Conservation (phyloP, 2,797 vertebrate genomes). For the Poecilia gillii region DNA sequence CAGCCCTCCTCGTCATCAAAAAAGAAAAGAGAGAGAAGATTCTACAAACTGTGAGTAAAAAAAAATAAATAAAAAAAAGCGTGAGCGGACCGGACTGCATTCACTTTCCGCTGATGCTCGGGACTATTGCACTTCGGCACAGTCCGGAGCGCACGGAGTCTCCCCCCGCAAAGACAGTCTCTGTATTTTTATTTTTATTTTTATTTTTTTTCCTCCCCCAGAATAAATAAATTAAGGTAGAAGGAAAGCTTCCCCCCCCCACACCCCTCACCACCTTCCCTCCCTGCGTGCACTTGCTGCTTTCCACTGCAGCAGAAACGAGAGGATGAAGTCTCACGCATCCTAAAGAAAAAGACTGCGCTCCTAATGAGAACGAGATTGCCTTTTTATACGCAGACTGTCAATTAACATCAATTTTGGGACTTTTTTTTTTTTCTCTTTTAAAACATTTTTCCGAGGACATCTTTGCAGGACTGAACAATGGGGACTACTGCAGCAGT, state of each 20-base stretch:
- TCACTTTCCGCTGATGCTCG: constrained; percentile 51
- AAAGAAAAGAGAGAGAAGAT: constrained; percentile 30
- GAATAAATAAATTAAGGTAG: constrained; percentile 34
- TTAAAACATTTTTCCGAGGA: constrained; percentile 36
- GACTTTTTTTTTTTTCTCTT: constrained; percentile 1
- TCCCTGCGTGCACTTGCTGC: constrained; percentile 60
- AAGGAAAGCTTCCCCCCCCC: constrained; percentile 14
- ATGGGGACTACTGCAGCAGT: constrained; percentile 86
- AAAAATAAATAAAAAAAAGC: constrained; percentile 40
- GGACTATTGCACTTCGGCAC: constrained; percentile 53
- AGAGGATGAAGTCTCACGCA: constrained; percentile 74
- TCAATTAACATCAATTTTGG: constrained; percentile 32
- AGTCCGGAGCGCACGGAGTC: constrained; percentile 46
- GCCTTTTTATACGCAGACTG: constrained; percentile 24
- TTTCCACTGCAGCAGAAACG: constrained; percentile 73
- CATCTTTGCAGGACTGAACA: constrained; percentile 55
- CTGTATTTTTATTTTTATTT: not conserved
- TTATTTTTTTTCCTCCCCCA: constrained; percentile 7
- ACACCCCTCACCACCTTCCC: not conserved
- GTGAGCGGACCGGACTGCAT: constrained; percentile 47
- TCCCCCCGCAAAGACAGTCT: constrained; percentile 8
- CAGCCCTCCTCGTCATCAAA: constrained; percentile 10
- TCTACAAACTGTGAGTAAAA: constrained; percentile 57
- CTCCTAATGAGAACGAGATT: constrained; percentile 46
- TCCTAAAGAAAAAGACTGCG: constrained; percentile 59